Evolutionary conservation across 2,797 vertebrate genomes (phyloP), one percentile per base, ranked within the genome.

Genomic region (Brachyalestes nurse): DNA sequence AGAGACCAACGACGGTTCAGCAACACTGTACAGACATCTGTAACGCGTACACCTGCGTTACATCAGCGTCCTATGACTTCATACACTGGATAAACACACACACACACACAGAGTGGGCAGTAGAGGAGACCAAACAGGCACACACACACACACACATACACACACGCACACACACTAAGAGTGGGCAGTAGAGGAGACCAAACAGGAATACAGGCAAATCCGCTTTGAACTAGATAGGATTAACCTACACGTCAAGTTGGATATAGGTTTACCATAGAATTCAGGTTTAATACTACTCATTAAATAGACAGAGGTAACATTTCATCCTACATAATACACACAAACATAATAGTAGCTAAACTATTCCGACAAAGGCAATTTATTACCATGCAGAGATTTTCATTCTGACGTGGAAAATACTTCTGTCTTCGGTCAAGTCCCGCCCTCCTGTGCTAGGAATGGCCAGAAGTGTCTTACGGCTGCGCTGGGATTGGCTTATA

Each of bases 221-320:
- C 72, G 72, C 55, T 74, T 45, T 74, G 55, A 60, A 9, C 14
- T 8, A 57, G 51, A 57, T n/a, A 60, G 72, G 72, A 74, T 74
- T 74, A 74, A 2, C n/a, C 53, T 45, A 19, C 9, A 38, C 53
- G 4, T 34, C 34, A 34, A 34, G 34, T 34, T 34, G 34, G 34
- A 34, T 34, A 34, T 34, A 34, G 34, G 34, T 34, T 34, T 34
- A 34, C 34, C 34, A 34, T 4, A 34, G 34, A 34, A 34, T 51
- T 51, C 47, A 14, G 2, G 13, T 51, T 13, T 51, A 13, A 2
- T 51, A 51, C 13, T 51, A 14, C 47, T 13, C 10, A 51, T 51
- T 51, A 51, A 51, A 51, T 3, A 51, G 10, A 51, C 3, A 51
- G 12, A 13, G 47, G 47, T 51, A 13, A 14, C 13, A 14, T 51